phyloP scores from a whole-genome alignment of 2,113 vertebrate genomes.

The Bungarus multicinctus region DNA sequence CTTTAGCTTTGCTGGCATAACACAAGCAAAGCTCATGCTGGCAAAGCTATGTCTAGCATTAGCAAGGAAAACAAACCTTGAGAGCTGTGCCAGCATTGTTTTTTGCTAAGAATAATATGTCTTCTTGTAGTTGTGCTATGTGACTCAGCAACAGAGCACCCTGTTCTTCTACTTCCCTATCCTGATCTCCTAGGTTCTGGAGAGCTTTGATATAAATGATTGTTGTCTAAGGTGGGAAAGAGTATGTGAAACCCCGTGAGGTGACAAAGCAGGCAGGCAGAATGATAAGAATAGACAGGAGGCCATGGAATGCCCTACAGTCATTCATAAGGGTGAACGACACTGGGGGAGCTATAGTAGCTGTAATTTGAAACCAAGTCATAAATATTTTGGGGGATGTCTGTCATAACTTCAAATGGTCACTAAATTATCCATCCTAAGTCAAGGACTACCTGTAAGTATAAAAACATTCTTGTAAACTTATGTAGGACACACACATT shows the following conservation, averaged over 20 bases:
- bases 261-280: not conserved
- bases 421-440: not conserved
- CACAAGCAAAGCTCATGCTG: not conserved
- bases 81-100: not conserved
- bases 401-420: not conserved
- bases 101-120: not conserved
- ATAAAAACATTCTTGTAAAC: not conserved
- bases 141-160: not conserved
- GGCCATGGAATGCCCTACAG: not conserved
- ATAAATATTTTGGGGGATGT: not conserved
- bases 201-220: not conserved
- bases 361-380: not conserved
- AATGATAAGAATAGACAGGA: not conserved
- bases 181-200: not conserved
- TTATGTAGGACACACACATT: not conserved
- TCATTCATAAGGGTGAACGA: not conserved
- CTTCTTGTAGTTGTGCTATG: not conserved
- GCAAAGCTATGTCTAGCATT: not conserved
- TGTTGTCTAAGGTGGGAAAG: not conserved
- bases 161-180: not conserved
- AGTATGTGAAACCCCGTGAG: not conserved
- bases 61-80: not conserved
- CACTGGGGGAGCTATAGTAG: not conserved
- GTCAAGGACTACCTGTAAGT: not conserved
- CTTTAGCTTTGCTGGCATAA: not conserved